These are phyloP conservation scores for Crenuchus spilurus DNA, from an alignment of 2,797 vertebrate species.

Conservation along the genomic window DNA sequence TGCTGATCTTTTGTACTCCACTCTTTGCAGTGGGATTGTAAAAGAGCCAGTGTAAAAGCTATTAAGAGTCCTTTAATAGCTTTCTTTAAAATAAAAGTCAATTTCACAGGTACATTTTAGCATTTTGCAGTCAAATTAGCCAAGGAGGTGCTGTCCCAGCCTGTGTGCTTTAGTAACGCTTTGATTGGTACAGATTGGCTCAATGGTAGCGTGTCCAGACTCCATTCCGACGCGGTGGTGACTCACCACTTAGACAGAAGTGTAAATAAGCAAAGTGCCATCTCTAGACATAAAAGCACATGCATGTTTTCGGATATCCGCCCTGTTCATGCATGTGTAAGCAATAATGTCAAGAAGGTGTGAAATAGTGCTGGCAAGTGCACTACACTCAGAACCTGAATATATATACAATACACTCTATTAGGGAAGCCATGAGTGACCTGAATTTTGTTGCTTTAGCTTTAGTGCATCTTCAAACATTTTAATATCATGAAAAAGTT, in stretches of 20 bases:
- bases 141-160: constrained; percentile 6
- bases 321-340: background rate
- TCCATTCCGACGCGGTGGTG: constrained; percentile 32
- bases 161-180: constrained; percentile 49
- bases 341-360: background rate
- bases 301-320: background rate
- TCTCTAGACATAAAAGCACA: background rate
- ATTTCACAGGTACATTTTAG: too few relatives aligned
- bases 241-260: constrained; percentile 16
- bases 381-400: background rate
- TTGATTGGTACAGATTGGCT: constrained; percentile 30
- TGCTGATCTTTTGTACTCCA: too few relatives aligned
- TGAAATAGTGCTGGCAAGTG: background rate
- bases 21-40: too few relatives aligned
- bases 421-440: background rate
- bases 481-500: too few relatives aligned
- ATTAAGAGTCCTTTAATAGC: too few relatives aligned
- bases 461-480: too few relatives aligned
- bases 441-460: background rate
- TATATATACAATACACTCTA: background rate
- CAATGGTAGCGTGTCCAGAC: background rate
- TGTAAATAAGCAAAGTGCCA: constrained; percentile 25
- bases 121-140: too few relatives aligned
- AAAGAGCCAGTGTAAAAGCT: too few relatives aligned
- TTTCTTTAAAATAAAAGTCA: too few relatives aligned